Percentiles rank a stretch among this genome's conserved stretches.
These are phyloP conservation scores for Pogonophryne albipinna DNA, from an alignment of 2,797 vertebrate genomes.

Conservation along the genomic window DNA sequence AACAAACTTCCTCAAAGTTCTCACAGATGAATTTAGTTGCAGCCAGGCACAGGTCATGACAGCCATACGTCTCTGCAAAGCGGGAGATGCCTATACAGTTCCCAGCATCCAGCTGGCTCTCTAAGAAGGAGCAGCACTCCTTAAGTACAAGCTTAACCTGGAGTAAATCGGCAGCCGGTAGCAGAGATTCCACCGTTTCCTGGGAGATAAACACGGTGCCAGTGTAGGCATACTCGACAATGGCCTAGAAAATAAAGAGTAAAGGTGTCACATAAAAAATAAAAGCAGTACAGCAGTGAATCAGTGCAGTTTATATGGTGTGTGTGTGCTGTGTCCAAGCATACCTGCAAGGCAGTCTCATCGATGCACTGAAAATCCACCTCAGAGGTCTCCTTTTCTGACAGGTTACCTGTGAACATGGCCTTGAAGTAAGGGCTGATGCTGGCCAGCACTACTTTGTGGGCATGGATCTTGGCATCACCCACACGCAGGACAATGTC, in stretches of 20 bases:
- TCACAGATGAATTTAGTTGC: constrained; percentile 97
- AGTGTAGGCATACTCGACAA: constrained; percentile 98
- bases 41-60: constrained; percentile 94
- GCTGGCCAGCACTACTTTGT: constrained; percentile 97
- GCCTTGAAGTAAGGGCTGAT: constrained; percentile 99
- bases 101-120: constrained; percentile 97
- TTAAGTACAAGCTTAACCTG: constrained; percentile 97
- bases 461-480: constrained; percentile 97
- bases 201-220: constrained; percentile 98
- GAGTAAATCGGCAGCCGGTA: constrained; percentile 97
- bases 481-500: constrained; percentile 96
- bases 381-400: constrained; percentile 96
- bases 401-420: constrained; percentile 98
- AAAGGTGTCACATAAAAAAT: constrained; percentile 31
- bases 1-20: constrained; percentile 98
- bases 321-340: constrained; percentile 5
- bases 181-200: constrained; percentile 96
- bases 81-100: constrained; percentile 99
- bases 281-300: constrained; percentile 4
- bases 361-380: constrained; percentile 98
- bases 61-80: constrained; percentile 98
- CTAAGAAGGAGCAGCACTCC: constrained; percentile 97
- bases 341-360: constrained; percentile 92
- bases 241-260: constrained; percentile 84
- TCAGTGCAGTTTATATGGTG: neutral